Conservation (phyloP, 2,888 invertebrate species). For the Mesorhabditis sp. region DNA sequence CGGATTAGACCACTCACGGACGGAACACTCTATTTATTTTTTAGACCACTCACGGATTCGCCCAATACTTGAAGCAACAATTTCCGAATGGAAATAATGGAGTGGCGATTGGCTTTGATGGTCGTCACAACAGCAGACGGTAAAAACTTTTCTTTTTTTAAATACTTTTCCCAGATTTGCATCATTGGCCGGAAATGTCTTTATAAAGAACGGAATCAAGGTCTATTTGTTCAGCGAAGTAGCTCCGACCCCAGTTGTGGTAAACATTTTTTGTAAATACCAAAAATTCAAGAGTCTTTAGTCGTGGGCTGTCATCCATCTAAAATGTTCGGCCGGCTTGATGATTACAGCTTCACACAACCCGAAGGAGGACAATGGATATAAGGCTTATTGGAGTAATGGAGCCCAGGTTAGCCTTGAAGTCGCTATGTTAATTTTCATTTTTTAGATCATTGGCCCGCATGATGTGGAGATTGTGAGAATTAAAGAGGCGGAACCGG, state of each 20-base stretch:
- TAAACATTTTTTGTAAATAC: constrained; percentile 34
- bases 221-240: constrained; percentile 78
- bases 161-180: constrained; percentile 71
- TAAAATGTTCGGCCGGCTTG: constrained; percentile 77
- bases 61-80: constrained; percentile 35
- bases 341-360: constrained; percentile 91
- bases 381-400: constrained; percentile 90
- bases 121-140: constrained; percentile 45
- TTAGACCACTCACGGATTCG: constrained; percentile 70
- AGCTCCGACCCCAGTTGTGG: constrained; percentile 86
- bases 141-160: constrained; percentile 9
- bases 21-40: constrained; percentile 58
- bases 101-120: constrained; percentile 55
- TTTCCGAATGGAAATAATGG: constrained; percentile 26
- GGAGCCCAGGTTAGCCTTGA: constrained; percentile 72
- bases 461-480: constrained; percentile 82
- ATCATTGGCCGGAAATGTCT: constrained; percentile 78
- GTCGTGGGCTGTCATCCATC: constrained; percentile 76
- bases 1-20: constrained; percentile 39
- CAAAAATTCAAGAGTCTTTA: constrained; percentile 39
- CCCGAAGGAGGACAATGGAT: constrained; percentile 91
- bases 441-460: constrained; percentile 78
- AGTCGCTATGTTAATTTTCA: neutral
- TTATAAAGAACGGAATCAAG: constrained; percentile 72
- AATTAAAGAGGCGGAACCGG: constrained; percentile 73